Base-by-base conservation (phyloP, 2,113 vertebrate genomes). In the Baryphthengus martii region DNA sequence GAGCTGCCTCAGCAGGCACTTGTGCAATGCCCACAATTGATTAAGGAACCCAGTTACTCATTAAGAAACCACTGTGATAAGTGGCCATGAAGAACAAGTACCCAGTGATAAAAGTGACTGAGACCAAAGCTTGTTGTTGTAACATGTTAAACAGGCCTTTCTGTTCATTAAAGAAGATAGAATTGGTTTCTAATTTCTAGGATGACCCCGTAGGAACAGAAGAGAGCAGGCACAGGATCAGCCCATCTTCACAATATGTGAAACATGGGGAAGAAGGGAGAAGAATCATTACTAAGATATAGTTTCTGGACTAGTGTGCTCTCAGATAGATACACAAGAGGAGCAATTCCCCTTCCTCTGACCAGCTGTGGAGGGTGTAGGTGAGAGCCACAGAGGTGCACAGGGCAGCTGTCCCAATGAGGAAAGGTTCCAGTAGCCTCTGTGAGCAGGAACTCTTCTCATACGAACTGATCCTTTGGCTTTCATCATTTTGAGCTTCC, bases 31-130 rank as follows among this genome's bases (percentile, higher is more conserved):
- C 40, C 85, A 70, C 6, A 4, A 52, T 1, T 10, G 13, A 47
- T 66, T 35, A 74, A 89, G 55, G 78, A 84, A 44, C 18, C 29
- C 87, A 40, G 28, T 74, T 77, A 74, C 77, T 93, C 53, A 59
- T 66, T 77, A 95, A 74, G 76, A 96, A 95, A 73, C 72, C 58
- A 82, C n/a, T 56, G 62, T 58, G 86, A 66, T 75, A 95, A 93
- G 83, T 91, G 53, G 77, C 58, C 52, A 53, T 29, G 85, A 89
- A 75, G 94, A 96, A 24, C 53, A 74, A 77, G 44, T n/a, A 79
- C 29, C 11, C 35, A 63, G 49, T 72, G 82, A 83, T 91, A 93
- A 91, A 95, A 92, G 59, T 79, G 88, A 14, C 71, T 79, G 77
- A 42, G 62, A 62, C 31, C 61, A 33, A 83, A 42, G 44, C 20